These are phyloP conservation scores for Varanus salvator DNA, from an alignment of 2,113 vertebrate genomes.

Conservation along the genomic window DNA sequence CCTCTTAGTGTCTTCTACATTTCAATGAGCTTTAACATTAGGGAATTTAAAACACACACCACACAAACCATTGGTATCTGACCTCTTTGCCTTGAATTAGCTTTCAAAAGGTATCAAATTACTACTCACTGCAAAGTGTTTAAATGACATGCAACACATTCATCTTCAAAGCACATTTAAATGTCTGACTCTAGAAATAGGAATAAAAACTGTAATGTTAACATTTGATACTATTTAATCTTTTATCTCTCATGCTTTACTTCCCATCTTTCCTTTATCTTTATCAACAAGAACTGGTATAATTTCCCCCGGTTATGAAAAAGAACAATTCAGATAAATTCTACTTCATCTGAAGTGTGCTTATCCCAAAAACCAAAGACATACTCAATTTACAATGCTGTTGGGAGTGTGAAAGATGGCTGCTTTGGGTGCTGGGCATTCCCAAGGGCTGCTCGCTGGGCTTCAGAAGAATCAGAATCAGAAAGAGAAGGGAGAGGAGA, in stretches of 20 bases:
- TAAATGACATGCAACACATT: neutral
- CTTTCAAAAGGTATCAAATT: slow-evolving; percentile 53
- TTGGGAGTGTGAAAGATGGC: no score
- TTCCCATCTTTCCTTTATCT: slow-evolving; percentile 15
- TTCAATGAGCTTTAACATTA: slow-evolving; percentile 57
- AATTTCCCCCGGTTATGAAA: neutral
- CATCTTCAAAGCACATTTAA: neutral
- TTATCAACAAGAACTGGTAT: neutral
- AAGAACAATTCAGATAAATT: neutral
- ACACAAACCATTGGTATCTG: slow-evolving; percentile 12
- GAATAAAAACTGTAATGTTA: neutral
- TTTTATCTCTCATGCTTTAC: slow-evolving; percentile 8
- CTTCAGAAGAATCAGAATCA: no score
- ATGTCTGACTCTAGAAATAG: neutral
- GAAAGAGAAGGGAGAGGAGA: no score
- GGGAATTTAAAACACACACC: slow-evolving; percentile 50
- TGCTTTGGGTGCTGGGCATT: no score
- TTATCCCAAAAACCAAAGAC: neutral
- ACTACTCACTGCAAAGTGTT: neutral
- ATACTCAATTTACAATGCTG: neutral
- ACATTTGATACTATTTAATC: slow-evolving; percentile 9
- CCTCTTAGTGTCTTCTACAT: slow-evolving; percentile 75
- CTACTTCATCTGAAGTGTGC: neutral
- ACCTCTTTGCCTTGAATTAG: slow-evolving; percentile 49
- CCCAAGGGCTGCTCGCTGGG: no score